Percentiles rank a stretch among this genome's conserved stretches.
Conservation (phyloP, 2,888 invertebrate species). For the Acanthoscelides obtectus region DNA sequence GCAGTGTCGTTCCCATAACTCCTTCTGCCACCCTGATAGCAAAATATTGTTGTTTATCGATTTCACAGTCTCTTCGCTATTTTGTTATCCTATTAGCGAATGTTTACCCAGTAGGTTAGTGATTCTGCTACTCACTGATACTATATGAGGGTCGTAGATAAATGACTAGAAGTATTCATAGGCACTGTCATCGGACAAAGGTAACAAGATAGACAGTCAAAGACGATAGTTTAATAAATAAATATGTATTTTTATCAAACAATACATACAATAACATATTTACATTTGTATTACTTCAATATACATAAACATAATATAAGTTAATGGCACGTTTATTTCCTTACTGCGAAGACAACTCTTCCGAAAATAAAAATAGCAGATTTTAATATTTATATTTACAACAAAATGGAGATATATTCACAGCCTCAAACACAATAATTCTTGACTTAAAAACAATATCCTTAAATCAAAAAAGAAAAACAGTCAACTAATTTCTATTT, state of each 20-base stretch:
- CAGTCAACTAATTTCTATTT: conserved; percentile 1
- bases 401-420: conserved; percentile 38
- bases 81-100: too few species aligned
- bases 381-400: conserved; percentile 22
- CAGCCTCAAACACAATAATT: conserved; percentile 37
- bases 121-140: too few species aligned
- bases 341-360: conserved; percentile 32
- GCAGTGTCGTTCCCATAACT: too few species aligned
- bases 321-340: conserved; percentile 39
- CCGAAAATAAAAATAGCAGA: conserved; percentile 26
- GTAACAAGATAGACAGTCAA: too few species aligned
- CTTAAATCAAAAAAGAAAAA: conserved; percentile 2
- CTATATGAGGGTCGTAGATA: too few species aligned
- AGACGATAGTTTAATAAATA: conserved; percentile 32
- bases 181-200: too few species aligned
- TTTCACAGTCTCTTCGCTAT: too few species aligned
- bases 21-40: too few species aligned
- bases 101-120: too few species aligned
- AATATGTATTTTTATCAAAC: conserved; percentile 41
- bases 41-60: too few species aligned
- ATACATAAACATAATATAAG: conserved; percentile 34
- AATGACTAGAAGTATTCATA: too few species aligned
- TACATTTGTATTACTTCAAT: conserved; percentile 32
- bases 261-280: conserved; percentile 36
- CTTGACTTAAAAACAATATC: conserved; percentile 25